Conservation (phyloP, 2,888 invertebrate genomes). For the Ophioninae sp. region DNA sequence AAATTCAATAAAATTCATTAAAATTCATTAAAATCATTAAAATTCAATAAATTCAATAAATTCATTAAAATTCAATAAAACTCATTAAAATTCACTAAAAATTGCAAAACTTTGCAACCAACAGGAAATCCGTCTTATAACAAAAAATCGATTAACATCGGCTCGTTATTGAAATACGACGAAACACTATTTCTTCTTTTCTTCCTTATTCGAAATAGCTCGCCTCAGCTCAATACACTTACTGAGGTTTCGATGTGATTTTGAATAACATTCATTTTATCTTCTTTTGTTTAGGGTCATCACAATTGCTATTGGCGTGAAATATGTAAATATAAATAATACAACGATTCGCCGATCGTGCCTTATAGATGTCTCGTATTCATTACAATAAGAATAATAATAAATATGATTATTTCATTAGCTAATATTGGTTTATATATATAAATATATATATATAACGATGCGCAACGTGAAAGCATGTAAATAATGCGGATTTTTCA, state of each 20-base stretch:
- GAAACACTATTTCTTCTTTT: constrained; percentile 25
- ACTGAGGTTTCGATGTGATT: not conserved
- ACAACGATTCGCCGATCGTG: constrained; percentile 34
- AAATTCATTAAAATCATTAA: no score
- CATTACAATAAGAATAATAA: constrained; percentile 27
- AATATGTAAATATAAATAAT: constrained; percentile 1
- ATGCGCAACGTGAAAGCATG: constrained; percentile 61
- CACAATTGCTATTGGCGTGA: not conserved
- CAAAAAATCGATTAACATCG: constrained; percentile 18
- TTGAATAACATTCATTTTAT: not conserved
- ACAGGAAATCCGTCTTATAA: no score
- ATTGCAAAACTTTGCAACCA: no score
- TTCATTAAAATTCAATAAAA: no score
- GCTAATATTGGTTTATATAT: constrained; percentile 55
- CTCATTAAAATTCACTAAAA: no score
- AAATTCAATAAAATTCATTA: no score
- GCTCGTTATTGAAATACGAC: constrained; percentile 33
- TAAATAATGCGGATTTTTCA: constrained; percentile 58
- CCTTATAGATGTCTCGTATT: constrained; percentile 30
- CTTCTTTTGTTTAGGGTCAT: not conserved
- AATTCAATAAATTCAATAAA: no score
- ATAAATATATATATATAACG: constrained; percentile 58
- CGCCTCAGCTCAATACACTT: not conserved
- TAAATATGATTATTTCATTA: constrained; percentile 48
- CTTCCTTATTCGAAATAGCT: not conserved